Evolutionary conservation across 92 coral and sea anemone genomes (phyloP).

Genomic region (Actinernus sp.): DNA sequence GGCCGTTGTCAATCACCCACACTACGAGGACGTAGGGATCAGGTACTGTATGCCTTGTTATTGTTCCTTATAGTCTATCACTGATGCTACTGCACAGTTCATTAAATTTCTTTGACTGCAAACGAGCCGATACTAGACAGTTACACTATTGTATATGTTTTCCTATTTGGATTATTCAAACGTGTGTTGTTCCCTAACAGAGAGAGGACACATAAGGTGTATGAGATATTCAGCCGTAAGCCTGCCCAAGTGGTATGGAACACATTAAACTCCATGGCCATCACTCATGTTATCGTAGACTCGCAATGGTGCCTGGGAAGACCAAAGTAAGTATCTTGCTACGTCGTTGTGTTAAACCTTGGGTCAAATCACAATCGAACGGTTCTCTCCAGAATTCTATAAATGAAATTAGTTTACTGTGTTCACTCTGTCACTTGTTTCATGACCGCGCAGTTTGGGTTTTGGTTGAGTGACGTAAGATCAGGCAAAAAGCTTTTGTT

Average conservation of each 20-base stretch:
- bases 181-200: slow-evolving; percentile 28
- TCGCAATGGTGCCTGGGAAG: slow-evolving; percentile 95
- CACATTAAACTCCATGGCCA: slow-evolving; percentile 86
- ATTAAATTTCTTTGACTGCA: too few relatives aligned
- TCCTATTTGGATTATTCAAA: not conserved
- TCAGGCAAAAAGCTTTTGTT: too few relatives aligned
- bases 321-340: slow-evolving; percentile 74
- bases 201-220: slow-evolving; percentile 96
- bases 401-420: not conserved
- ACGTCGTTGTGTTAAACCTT: not conserved
- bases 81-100: too few relatives aligned
- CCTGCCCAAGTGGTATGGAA: slow-evolving; percentile 93
- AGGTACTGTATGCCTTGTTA: too few relatives aligned
- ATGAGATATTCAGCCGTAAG: slow-evolving; percentile 96
- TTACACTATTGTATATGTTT: not conserved
- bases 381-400: too few relatives aligned
- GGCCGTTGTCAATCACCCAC: slow-evolving; percentile 97
- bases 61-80: too few relatives aligned
- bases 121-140: too few relatives aligned
- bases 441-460: too few relatives aligned
- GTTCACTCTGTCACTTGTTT: not conserved
- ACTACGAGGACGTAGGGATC: slow-evolving; percentile 97
- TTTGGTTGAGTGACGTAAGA: too few relatives aligned
- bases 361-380: too few relatives aligned
- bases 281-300: slow-evolving; percentile 88